Evolutionary conservation across 2,797 vertebrate genomes (phyloP).

Genomic region (Ctenochaetus hawaiiensis): DNA sequence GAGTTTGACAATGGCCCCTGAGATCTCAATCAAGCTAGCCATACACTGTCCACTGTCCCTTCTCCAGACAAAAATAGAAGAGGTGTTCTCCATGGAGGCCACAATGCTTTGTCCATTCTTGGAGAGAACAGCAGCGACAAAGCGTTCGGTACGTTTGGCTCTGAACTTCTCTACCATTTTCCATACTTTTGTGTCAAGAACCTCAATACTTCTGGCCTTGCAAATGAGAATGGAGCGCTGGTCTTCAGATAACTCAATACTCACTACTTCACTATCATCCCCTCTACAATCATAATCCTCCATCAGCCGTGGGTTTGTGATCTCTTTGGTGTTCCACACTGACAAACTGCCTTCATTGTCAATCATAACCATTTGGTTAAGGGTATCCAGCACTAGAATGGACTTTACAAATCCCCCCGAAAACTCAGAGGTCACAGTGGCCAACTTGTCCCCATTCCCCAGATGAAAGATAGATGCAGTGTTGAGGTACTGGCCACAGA

Average conservation of each 20-base stretch:
- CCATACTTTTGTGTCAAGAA: slow-evolving; percentile 95
- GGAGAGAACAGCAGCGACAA: slow-evolving; percentile 95
- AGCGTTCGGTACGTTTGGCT: slow-evolving; percentile 96
- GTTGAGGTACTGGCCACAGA: slow-evolving; percentile 98
- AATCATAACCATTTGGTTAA: slow-evolving; percentile 98
- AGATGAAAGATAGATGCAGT: slow-evolving; percentile 95
- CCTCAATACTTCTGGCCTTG: slow-evolving; percentile 96
- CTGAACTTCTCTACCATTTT: slow-evolving; percentile 98
- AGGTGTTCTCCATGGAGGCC: slow-evolving; percentile 99
- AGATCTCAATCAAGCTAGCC: slow-evolving; percentile 98
- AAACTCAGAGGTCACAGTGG: slow-evolving; percentile 97
- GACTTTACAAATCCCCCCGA: slow-evolving; percentile 98
- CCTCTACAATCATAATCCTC: slow-evolving; percentile 98
- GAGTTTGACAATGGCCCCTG: slow-evolving; percentile 96
- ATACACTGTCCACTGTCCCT: slow-evolving; percentile 98
- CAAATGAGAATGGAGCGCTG: slow-evolving; percentile 97
- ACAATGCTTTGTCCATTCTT: slow-evolving; percentile 98
- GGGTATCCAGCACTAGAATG: slow-evolving; percentile 94
- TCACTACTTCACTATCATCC: slow-evolving; percentile 95
- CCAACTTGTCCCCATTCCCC: slow-evolving; percentile 95
- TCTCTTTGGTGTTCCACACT: slow-evolving; percentile 97
- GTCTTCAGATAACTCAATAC: slow-evolving; percentile 97
- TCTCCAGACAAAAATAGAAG: slow-evolving; percentile 98
- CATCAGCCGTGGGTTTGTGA: slow-evolving; percentile 92
- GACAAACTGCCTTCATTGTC: slow-evolving; percentile 98